phyloP scores from a whole-genome alignment of 2,888 invertebrate genomes.

The Meloe dianella region DNA sequence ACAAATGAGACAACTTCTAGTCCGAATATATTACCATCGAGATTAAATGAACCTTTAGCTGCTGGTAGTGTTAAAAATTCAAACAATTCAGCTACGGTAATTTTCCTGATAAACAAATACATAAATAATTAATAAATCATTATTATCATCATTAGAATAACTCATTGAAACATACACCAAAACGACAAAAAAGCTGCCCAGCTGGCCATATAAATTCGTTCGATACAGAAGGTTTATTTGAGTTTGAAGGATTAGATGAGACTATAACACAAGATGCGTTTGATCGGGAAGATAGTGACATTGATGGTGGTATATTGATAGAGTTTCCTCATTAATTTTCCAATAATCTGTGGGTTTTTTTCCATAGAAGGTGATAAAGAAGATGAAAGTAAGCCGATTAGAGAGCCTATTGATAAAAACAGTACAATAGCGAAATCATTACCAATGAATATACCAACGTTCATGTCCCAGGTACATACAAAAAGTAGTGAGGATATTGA shows the following conservation, averaged over 20 bases:
- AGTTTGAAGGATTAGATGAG: constrained; percentile 75
- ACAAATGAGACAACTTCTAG: neutral
- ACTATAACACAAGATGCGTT: constrained; percentile 57
- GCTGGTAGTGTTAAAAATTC: constrained; percentile 27
- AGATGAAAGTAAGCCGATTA: constrained; percentile 51
- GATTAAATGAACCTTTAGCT: constrained; percentile 37
- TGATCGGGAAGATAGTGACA: constrained; percentile 75
- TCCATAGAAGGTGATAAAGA: constrained; percentile 20
- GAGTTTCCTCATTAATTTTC: neutral
- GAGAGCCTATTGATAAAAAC: constrained; percentile 58
- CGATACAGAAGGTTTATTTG: constrained; percentile 77
- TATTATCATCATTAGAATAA: constrained; percentile 14
- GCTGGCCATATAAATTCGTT: constrained; percentile 37
- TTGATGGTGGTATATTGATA: constrained; percentile 58
- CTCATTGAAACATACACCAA: constrained; percentile 38
- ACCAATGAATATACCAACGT: constrained; percentile 77
- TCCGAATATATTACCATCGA: constrained; percentile 25
- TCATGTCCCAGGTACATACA: constrained; percentile 54
- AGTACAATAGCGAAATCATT: constrained; percentile 74
- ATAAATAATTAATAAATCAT: constrained; percentile 12
- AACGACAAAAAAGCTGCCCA: constrained; percentile 45
- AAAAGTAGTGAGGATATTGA: constrained; percentile 59
- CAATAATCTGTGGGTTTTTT: neutral
- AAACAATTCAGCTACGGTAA: constrained; percentile 17
- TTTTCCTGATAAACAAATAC: neutral